phyloP scores from a whole-genome alignment of 2,113 vertebrate species.

The Hylia prasina region DNA sequence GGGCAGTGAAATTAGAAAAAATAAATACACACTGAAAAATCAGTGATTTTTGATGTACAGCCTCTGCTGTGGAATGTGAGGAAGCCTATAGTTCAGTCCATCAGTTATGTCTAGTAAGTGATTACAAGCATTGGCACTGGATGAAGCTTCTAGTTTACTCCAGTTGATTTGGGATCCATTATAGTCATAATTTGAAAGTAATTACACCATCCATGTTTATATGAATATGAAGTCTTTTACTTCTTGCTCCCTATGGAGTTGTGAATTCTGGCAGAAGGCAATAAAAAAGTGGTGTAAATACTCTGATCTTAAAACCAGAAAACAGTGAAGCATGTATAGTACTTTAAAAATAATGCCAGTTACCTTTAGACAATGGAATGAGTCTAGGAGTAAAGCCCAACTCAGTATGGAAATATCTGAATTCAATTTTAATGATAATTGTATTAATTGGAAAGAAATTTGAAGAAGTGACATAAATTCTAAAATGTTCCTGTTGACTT shows the following conservation, averaged over 20 bases:
- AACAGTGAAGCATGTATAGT: not conserved
- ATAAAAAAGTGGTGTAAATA: not conserved
- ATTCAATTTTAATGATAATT: not conserved
- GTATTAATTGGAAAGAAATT: not conserved
- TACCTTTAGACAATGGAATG: not conserved
- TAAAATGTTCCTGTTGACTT: not conserved
- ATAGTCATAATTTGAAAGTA: not conserved
- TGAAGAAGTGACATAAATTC: not conserved
- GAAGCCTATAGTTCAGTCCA: not conserved
- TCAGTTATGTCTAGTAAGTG: not conserved
- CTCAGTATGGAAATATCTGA: not conserved
- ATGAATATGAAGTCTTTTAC: not conserved
- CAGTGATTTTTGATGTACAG: not conserved
- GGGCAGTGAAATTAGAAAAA: not conserved
- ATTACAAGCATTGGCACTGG: not conserved
- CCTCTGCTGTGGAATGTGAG: not conserved
- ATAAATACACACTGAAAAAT: not conserved
- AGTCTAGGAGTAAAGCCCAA: not conserved
- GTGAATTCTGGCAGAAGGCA: not conserved
- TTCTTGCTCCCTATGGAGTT: not conserved
- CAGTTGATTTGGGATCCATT: not conserved
- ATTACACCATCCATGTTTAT: not conserved
- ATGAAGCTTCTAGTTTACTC: not conserved
- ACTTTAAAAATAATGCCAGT: not conserved
- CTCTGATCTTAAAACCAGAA: not conserved